phyloP scores from a whole-genome alignment of 2,113 vertebrate genomes.

The Archilochus colubris region DNA sequence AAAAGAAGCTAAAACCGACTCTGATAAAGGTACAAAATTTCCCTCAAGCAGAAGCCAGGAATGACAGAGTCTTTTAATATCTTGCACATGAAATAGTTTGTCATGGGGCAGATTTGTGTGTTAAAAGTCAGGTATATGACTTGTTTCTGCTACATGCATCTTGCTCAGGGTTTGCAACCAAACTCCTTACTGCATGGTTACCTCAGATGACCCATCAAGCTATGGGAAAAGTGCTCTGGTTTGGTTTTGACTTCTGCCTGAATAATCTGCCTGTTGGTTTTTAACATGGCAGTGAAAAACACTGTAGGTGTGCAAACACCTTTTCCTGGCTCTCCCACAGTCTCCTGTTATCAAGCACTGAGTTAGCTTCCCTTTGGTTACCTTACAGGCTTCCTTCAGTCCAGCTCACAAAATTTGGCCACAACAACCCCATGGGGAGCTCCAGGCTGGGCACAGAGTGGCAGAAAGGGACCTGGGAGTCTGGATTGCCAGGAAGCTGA shows the following conservation, averaged over 20 bases:
- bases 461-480: too few relatives aligned
- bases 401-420: neutral
- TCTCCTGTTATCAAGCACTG: neutral
- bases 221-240: neutral
- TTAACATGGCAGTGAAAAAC: neutral
- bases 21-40: neutral
- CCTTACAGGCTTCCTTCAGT: neutral
- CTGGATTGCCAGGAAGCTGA: too few relatives aligned
- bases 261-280: slow-evolving; percentile 15
- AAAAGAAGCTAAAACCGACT: neutral
- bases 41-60: neutral
- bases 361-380: neutral
- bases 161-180: neutral
- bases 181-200: neutral
- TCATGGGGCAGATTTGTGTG: neutral
- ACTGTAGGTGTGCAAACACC: neutral
- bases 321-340: neutral
- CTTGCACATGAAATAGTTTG: neutral
- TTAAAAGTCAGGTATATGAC: neutral
- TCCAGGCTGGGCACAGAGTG: too few relatives aligned
- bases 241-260: slow-evolving; percentile 24
- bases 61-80: neutral
- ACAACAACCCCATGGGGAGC: too few relatives aligned
- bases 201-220: neutral
- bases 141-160: neutral